Evolutionary conservation across 2,888 invertebrate species (phyloP), one percentile per base, ranked within the genome.

Genomic region (Euproctis similis): DNA sequence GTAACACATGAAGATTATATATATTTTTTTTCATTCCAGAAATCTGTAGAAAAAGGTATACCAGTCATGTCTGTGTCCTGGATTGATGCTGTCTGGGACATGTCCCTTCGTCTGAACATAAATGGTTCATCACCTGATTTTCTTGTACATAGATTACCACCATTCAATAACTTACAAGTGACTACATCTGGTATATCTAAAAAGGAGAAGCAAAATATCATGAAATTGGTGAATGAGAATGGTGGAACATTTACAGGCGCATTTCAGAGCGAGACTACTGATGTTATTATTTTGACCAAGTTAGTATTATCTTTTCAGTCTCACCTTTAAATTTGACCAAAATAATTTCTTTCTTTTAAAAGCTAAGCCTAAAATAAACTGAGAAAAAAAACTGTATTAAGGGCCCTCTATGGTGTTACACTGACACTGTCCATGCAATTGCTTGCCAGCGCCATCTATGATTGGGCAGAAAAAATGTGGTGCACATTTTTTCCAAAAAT

Each of bases 1-100:
- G n/a, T n/a, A n/a, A n/a, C n/a, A n/a, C n/a, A n/a, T n/a, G n/a
- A n/a, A n/a, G n/a, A n/a, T n/a, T n/a, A n/a, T n/a, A n/a, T n/a
- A n/a, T n/a, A n/a, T n/a, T n/a, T n/a, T n/a, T n/a, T n/a, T n/a
- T 7, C 12, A 12, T 50, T 67, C 7, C 59, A 92, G 91, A 89
- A 88, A 69, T 93, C 94, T 8, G 84, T 87, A 12, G 87, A 88
- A 53, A 80, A 80, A 47, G 87, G 87, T 28, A 87, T 92, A 33
- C 89, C 91, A 14, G 86, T 96, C 6, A 92, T 96, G 90, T 86
- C 87, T 3, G 86, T 88, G 5, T 85, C 88, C 8, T 97, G 97
- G 96, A 84, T 97, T 0, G 81, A 90, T 17, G 88, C 88, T 0
- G 91, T 96, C 0, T 97, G 96, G 96, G 78, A 90, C 8, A 80